Conservation (phyloP, 64 coral and sea anemone genomes). For the Cladopsammia gracilis region DNA sequence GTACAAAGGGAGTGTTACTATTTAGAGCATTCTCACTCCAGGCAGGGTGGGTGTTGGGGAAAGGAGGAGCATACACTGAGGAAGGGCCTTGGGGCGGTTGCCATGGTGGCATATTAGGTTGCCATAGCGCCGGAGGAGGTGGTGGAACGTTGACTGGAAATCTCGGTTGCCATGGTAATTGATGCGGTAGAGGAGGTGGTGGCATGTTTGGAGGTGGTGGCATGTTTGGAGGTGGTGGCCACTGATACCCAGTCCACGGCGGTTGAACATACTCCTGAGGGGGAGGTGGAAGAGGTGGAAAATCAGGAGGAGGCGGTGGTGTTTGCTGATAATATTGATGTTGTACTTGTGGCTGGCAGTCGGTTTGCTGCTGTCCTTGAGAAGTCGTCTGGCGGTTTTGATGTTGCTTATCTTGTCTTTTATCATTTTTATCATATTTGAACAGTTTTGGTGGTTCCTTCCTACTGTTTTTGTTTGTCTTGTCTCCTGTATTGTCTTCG, state of each 20-base stretch:
- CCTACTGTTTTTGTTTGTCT: not conserved
- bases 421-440: not conserved
- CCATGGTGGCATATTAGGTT: conserved; percentile 42
- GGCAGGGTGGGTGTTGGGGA: not conserved
- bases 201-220: not conserved
- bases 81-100: not conserved
- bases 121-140: conserved; percentile 43
- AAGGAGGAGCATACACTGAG: not conserved
- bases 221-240: conserved; percentile 6
- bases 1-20: not conserved
- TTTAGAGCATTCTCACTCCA: not conserved
- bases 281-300: conserved; percentile 2
- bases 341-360: not conserved
- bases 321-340: not conserved
- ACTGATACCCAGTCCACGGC: conserved; percentile 36
- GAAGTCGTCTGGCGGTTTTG: not conserved
- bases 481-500: conserved; percentile 40
- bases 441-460: conserved; percentile 5
- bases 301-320: not conserved
- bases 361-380: not conserved
- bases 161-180: conserved; percentile 18
- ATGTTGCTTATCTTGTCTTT: not conserved
- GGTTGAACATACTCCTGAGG: conserved; percentile 34
- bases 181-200: conserved; percentile 2
- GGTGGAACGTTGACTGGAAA: conserved; percentile 41